phyloP scores from a whole-genome alignment of 2,797 vertebrate genomes.

The Bradypus variegatus region DNA sequence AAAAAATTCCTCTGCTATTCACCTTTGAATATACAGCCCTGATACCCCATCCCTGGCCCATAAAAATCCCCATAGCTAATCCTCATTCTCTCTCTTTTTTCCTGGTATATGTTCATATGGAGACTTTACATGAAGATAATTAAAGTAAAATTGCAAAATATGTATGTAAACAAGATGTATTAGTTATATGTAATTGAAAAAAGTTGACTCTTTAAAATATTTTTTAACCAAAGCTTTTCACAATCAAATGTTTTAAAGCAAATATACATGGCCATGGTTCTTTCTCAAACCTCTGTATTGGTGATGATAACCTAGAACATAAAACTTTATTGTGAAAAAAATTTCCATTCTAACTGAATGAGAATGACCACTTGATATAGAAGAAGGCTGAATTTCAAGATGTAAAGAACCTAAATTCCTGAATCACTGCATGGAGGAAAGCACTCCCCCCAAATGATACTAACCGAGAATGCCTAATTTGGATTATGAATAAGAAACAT shows the following conservation, averaged over 20 bases:
- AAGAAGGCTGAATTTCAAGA: background rate
- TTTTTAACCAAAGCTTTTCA: constrained; percentile 50
- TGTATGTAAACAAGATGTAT: constrained; percentile 58
- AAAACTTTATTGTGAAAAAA: background rate
- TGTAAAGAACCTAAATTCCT: background rate
- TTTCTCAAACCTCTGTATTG: background rate
- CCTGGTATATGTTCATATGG: background rate
- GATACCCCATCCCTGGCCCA: too few species aligned
- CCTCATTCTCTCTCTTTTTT: background rate
- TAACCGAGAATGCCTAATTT: background rate
- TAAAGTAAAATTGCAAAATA: constrained; percentile 56
- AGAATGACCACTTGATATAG: background rate
- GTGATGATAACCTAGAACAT: background rate
- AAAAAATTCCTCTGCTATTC: background rate
- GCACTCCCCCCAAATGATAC: background rate
- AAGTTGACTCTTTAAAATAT: background rate
- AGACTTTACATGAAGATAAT: constrained; percentile 52
- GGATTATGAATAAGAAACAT: background rate
- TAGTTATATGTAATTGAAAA: constrained; percentile 54
- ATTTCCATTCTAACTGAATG: background rate
- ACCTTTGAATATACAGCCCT: fast-evolving
- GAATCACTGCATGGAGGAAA: background rate
- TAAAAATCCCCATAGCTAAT: too few species aligned
- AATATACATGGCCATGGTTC: background rate
- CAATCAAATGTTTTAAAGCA: constrained; percentile 38